Percentiles rank a stretch among this genome's conserved stretches.
Conservation (phyloP, 2,797 vertebrate genomes). For the Limnodromus scolopaceus region DNA sequence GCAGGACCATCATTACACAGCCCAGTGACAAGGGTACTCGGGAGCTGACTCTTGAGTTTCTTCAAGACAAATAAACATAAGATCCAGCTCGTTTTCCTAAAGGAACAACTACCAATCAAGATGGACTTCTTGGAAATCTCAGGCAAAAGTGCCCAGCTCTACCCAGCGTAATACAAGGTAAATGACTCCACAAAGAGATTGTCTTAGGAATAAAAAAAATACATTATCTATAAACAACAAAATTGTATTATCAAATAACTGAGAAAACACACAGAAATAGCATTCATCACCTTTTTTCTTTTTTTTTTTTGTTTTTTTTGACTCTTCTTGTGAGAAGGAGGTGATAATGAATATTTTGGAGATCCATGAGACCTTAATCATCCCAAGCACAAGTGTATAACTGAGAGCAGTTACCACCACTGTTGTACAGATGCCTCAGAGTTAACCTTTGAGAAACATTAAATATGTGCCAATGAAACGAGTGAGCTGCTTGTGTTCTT, state of each 20-base stretch:
- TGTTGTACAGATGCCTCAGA: background rate
- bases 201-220: background rate
- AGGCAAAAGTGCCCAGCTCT: background rate
- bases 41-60: background rate
- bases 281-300: background rate
- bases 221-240: background rate
- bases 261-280: background rate
- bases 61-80: background rate
- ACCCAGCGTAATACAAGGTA: background rate
- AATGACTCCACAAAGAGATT: background rate
- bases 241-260: background rate
- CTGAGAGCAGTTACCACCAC: background rate
- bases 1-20: background rate
- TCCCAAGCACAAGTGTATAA: background rate
- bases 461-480: background rate
- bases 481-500: background rate
- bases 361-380: background rate
- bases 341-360: background rate
- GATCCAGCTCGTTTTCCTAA: background rate
- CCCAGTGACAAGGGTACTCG: accelerated
- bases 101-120: background rate
- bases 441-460: background rate
- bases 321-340: background rate
- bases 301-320: background rate
- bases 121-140: background rate